These are phyloP conservation scores for Polyodon spathula DNA, from an alignment of 2,113 vertebrate species.

Conservation along the genomic window DNA sequence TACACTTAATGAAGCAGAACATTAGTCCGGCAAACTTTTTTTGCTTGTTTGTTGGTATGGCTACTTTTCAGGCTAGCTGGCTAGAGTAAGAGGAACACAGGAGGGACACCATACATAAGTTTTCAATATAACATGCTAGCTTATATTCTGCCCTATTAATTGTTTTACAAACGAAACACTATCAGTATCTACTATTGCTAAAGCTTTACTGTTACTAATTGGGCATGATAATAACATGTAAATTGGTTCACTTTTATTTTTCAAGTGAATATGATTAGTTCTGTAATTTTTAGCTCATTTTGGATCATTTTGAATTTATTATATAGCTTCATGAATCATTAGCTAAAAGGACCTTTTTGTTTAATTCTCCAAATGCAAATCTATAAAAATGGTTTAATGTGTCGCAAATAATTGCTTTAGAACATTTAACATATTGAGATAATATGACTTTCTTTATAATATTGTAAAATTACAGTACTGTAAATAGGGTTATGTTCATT, in stretches of 20 bases:
- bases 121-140: no score
- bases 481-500: no score
- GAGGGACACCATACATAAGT: no score
- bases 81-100: no score
- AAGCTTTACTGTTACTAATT: neutral
- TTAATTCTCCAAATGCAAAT: neutral
- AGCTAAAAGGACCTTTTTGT: neutral
- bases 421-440: neutral
- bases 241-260: neutral
- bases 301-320: neutral
- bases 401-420: neutral
- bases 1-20: no score
- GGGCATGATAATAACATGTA: neutral
- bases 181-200: neutral
- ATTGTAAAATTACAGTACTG: no score
- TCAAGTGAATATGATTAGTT: neutral
- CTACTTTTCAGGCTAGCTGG: no score
- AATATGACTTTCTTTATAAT: neutral
- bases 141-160: neutral
- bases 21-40: no score
- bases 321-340: constrained; percentile 3
- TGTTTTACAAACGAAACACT: neutral
- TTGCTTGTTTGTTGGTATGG: no score
- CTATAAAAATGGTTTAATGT: neutral
- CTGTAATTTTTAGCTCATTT: neutral